phyloP scores from a whole-genome alignment of 2,797 vertebrate species.

The Cottoperca gobio region DNA sequence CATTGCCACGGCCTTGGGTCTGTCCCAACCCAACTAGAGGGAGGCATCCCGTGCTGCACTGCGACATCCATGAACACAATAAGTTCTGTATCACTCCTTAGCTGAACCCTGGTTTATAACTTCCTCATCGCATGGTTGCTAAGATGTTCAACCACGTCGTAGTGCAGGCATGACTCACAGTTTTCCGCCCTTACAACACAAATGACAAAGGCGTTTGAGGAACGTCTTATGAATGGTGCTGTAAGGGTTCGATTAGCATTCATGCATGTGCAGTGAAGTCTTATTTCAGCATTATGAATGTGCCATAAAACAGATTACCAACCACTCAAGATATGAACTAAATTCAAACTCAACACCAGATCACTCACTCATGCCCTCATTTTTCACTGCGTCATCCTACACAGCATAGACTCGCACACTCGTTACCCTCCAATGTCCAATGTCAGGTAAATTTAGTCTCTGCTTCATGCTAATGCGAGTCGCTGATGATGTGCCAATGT shows the following conservation, averaged over 20 bases:
- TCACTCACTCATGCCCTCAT: conserved; percentile 25
- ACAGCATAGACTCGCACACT: conserved; percentile 25
- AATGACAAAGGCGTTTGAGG: conserved; percentile 65
- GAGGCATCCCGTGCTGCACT: conserved; percentile 45
- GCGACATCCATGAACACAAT: conserved; percentile 64
- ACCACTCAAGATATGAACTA: conserved; percentile 37
- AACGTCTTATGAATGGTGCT: conserved; percentile 65
- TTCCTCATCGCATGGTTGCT: conserved; percentile 51
- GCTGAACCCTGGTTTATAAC: conserved; percentile 54
- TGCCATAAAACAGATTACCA: conserved; percentile 62
- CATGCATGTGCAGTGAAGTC: conserved; percentile 69
- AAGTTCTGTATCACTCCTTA: conserved; percentile 54
- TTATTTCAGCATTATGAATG: conserved; percentile 72
- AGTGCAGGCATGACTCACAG: conserved; percentile 57
- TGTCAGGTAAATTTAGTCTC: conserved; percentile 74
- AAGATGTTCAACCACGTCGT: conserved; percentile 48
- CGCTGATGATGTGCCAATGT: conserved; percentile 27
- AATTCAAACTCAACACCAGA: conserved; percentile 34
- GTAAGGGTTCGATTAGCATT: conserved; percentile 55
- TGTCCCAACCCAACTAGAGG: conserved; percentile 75
- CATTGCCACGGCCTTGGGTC: conserved; percentile 53
- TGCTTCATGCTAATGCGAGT: conserved; percentile 48
- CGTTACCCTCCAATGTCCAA: conserved; percentile 57
- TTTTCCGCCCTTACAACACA: conserved; percentile 53
- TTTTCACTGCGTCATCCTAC: conserved; percentile 31